phyloP scores from a whole-genome alignment of 2,888 invertebrate species.

The Pilophorus perplexus region DNA sequence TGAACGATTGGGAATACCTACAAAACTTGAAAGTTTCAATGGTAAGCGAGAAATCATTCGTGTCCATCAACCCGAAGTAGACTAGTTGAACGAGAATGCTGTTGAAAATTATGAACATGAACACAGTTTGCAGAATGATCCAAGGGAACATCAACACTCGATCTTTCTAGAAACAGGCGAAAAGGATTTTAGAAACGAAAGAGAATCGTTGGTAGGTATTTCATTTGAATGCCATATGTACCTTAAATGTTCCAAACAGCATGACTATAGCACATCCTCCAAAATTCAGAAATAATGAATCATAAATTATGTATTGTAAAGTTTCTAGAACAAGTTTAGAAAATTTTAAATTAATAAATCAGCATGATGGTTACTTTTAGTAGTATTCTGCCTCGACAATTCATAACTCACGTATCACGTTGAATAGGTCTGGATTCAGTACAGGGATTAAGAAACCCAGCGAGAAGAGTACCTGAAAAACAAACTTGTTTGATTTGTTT shows the following conservation, averaged over 20 bases:
- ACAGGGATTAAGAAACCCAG: too few relatives aligned
- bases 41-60: background rate
- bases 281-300: background rate
- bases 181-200: too few relatives aligned
- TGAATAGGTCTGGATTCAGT: too few relatives aligned
- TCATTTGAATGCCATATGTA: too few relatives aligned
- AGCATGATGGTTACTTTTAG: too few relatives aligned
- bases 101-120: background rate
- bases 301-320: background rate
- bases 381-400: too few relatives aligned
- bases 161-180: background rate
- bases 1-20: background rate
- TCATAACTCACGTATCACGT: too few relatives aligned
- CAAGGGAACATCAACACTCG: background rate
- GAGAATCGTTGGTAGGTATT: too few relatives aligned
- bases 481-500: too few relatives aligned
- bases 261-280: constrained; percentile 3
- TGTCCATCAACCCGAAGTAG: constrained; percentile 6
- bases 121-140: constrained; percentile 1
- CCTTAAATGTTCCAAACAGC: background rate
- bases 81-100: background rate
- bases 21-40: background rate
- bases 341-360: background rate
- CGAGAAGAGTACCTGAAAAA: too few relatives aligned
- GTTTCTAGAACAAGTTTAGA: background rate